Percentiles rank a stretch among this genome's conserved stretches.
These are phyloP conservation scores for Pomatorhinus ruficollis DNA, from an alignment of 2,113 vertebrate species.

Conservation along the genomic window DNA sequence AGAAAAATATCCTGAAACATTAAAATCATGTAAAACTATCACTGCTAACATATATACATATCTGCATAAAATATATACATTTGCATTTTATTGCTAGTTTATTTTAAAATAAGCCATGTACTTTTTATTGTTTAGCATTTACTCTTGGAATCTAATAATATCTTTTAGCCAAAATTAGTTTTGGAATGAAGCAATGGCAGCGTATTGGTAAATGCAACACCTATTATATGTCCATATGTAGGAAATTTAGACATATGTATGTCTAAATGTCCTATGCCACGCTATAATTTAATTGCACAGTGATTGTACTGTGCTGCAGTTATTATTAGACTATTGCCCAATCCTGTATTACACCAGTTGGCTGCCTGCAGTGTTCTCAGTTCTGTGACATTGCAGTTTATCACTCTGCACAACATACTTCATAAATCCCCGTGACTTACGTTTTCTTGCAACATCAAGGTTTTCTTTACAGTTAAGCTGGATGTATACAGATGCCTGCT, in stretches of 20 bases:
- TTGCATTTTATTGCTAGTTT: background rate
- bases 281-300: background rate
- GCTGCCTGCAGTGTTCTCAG: background rate
- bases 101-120: background rate
- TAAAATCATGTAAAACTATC: background rate
- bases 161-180: background rate
- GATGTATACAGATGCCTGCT: background rate
- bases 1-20: background rate
- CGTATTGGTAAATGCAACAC: background rate
- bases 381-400: background rate
- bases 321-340: background rate
- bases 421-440: background rate
- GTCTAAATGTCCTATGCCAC: no score
- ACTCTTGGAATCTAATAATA: background rate
- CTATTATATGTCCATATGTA: background rate
- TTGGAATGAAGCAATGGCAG: background rate
- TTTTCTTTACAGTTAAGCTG: background rate
- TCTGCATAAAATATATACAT: background rate
- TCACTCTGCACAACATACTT: background rate
- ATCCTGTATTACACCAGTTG: background rate
- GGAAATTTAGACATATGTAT: no score
- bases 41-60: background rate
- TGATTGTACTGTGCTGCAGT: background rate
- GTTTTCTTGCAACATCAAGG: background rate
- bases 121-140: background rate